phyloP scores from a whole-genome alignment of 2,113 vertebrate genomes.

The Rhabdomys dilectus region DNA sequence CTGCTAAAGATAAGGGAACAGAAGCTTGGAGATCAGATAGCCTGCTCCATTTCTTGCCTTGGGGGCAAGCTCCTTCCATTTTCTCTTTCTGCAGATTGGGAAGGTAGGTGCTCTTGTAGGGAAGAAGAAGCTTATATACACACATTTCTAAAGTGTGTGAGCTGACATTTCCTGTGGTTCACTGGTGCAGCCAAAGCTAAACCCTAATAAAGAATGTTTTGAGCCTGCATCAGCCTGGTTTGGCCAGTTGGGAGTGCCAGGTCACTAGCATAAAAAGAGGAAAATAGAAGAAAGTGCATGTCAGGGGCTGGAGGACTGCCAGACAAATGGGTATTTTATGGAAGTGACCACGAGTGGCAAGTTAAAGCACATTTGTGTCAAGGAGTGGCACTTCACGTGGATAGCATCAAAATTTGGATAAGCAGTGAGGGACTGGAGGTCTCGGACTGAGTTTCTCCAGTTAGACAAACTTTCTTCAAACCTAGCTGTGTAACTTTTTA shows the following conservation, averaged over 20 bases:
- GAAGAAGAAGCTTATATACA: constrained; percentile 23
- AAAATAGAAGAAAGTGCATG: neutral
- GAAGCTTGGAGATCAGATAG: neutral
- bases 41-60: neutral
- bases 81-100: neutral
- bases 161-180: constrained; percentile 22
- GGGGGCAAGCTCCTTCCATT: neutral
- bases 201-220: constrained; percentile 15
- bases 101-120: neutral
- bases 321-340: neutral
- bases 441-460: neutral
- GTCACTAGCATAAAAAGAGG: neutral
- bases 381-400: neutral
- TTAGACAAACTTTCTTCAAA: neutral
- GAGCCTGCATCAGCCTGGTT: neutral
- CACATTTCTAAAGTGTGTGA: neutral
- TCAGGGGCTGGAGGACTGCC: neutral
- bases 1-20: neutral
- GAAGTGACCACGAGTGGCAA: neutral
- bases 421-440: neutral
- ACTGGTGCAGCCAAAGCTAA: neutral
- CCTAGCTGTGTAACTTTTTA: neutral
- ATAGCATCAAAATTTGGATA: neutral
- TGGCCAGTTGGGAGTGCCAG: neutral
- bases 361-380: neutral